A percentile compares a stretch with the other conserved stretches of the same genome.
Conservation (phyloP, 1,140 invertebrate species). For the Dendrolimus punctatus region DNA sequence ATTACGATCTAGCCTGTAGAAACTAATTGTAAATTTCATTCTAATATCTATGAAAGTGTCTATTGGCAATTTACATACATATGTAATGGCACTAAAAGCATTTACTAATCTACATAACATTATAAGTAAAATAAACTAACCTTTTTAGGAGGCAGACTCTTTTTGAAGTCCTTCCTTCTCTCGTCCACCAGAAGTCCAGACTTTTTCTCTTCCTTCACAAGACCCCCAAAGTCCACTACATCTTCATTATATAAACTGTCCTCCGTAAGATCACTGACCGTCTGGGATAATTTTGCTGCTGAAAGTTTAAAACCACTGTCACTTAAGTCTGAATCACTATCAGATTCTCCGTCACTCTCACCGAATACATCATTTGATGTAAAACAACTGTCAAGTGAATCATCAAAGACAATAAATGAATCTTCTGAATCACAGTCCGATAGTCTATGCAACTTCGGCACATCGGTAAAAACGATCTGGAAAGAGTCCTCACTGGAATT, state of each 20-base stretch:
- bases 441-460: conserved; percentile 20
- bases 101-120: no score
- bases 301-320: conserved; percentile 24
- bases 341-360: conserved; percentile 35
- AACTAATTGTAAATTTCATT: no score
- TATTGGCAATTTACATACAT: neutral
- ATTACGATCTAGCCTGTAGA: no score
- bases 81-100: neutral
- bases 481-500: conserved; percentile 57
- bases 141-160: conserved; percentile 33
- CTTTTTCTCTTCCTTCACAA: conserved; percentile 11
- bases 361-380: conserved; percentile 55
- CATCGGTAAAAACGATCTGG: conserved; percentile 57
- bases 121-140: conserved; percentile 26
- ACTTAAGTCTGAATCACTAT: conserved; percentile 35
- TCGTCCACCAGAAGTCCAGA: conserved; percentile 31
- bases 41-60: neutral
- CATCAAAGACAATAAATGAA: conserved; percentile 60
- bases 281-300: conserved; percentile 26
- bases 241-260: conserved; percentile 45
- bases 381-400: conserved; percentile 52
- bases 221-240: conserved; percentile 40
- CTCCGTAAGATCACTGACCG: conserved; percentile 49
- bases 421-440: conserved; percentile 63
- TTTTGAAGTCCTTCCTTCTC: conserved; percentile 26